phyloP scores from a whole-genome alignment of 2,113 vertebrate species.

The Psittacula cyanocephala region DNA sequence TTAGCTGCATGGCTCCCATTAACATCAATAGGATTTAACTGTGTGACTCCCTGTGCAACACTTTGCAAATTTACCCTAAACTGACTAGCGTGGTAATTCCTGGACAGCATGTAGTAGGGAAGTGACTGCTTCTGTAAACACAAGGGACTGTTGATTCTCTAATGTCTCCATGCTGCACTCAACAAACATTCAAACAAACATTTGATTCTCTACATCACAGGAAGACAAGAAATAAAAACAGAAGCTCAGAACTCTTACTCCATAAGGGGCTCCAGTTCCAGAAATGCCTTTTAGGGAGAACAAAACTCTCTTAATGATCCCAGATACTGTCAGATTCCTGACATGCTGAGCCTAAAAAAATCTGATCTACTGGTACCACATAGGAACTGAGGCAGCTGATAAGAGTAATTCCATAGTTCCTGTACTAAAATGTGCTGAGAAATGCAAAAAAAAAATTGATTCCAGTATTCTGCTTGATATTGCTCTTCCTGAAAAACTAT shows the following conservation, averaged over 20 bases:
- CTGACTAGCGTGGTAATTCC: slow-evolving; percentile 55
- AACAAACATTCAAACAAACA: slow-evolving; percentile 44
- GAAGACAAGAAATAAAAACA: slow-evolving; percentile 22
- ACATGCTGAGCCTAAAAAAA: not conserved
- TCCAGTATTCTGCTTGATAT: not conserved
- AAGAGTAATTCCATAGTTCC: not conserved
- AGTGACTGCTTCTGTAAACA: slow-evolving; percentile 59
- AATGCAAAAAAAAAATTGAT: not conserved
- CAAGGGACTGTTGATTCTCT: slow-evolving; percentile 41
- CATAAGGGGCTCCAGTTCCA: not conserved
- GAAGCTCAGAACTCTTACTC: not conserved
- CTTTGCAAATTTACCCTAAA: slow-evolving; percentile 58
- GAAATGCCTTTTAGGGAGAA: not conserved
- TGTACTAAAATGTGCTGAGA: not conserved
- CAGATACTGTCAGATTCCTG: not conserved
- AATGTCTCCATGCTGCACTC: not conserved
- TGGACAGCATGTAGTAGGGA: slow-evolving; percentile 49
- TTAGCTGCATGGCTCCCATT: slow-evolving; percentile 63
- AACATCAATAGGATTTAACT: slow-evolving; percentile 63
- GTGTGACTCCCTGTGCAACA: slow-evolving; percentile 32
- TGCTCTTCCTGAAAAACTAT: not conserved
- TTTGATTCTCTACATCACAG: slow-evolving; percentile 37
- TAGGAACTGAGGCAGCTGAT: not conserved
- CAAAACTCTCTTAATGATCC: not conserved
- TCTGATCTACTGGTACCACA: not conserved